A percentile compares a stretch with the other conserved stretches of the same genome.
Evolutionary conservation across 2,888 invertebrate species (phyloP).

Genomic region (Anagyrus pseudococci): DNA sequence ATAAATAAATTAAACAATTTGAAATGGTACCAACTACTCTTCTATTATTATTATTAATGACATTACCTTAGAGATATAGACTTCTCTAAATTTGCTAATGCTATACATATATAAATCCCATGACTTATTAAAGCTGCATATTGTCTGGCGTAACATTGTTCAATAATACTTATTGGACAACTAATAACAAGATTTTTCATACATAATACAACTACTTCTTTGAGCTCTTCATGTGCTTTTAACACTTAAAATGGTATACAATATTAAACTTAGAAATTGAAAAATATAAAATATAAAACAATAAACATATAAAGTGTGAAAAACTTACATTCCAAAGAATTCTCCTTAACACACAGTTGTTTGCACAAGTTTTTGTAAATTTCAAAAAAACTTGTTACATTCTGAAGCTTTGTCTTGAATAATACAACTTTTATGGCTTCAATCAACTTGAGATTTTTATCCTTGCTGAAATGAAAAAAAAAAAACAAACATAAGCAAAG

Average conservation of each 20-base stretch:
- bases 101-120: slow-evolving; percentile 70
- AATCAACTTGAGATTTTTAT: slow-evolving; percentile 64
- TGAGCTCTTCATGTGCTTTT: slow-evolving; percentile 70
- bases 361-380: slow-evolving; percentile 66
- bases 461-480: slow-evolving; percentile 60
- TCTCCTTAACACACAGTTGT: slow-evolving; percentile 65
- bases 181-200: slow-evolving; percentile 64
- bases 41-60: slow-evolving; percentile 11
- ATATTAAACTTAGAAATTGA: slow-evolving; percentile 31
- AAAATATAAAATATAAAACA: neutral
- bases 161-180: slow-evolving; percentile 64
- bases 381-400: slow-evolving; percentile 65
- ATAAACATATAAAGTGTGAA: too few relatives aligned
- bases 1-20: slow-evolving; percentile 5
- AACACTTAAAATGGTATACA: slow-evolving; percentile 63
- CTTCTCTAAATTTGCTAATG: slow-evolving; percentile 73
- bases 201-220: slow-evolving; percentile 67
- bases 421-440: slow-evolving; percentile 64
- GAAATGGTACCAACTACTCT: too few relatives aligned
- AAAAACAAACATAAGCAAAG: too few relatives aligned
- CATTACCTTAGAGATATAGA: slow-evolving; percentile 69
- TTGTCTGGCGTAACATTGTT: slow-evolving; percentile 66
- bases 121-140: slow-evolving; percentile 70
- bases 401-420: slow-evolving; percentile 63
- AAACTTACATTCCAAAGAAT: slow-evolving; percentile 64